Evolutionary conservation across 1,140 invertebrate genomes (phyloP), one percentile per base, ranked within the genome.

Genomic region (Globodera ellingtonae): DNA sequence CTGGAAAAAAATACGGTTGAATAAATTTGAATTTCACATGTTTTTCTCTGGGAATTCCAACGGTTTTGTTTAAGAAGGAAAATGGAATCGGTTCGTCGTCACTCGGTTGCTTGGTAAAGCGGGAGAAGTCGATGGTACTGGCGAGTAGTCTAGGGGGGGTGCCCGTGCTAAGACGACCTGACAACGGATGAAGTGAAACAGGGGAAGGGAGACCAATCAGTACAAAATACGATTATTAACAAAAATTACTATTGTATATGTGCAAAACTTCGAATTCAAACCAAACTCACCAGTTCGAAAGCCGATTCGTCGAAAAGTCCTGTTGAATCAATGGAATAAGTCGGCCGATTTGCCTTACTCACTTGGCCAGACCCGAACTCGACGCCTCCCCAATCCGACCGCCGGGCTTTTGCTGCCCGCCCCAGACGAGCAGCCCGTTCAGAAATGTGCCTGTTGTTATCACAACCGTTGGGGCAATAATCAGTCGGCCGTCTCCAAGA

Each of bases 391-490:
- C 94, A 4, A 95, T 91, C 83, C 95, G 90, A 4, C 95, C 95
- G 79, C 95, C 95, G n/a, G 94, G 94, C 79, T 90, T 91, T 21
- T 92, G 91, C 79, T 94, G 92, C 74, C 94, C 89, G 15, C 95
- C 95, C 82, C 95, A 94, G 89, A 95, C 95, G 69, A 97, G 96
- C 87, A 93, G 92, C 3, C 94, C 95, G 79, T 94, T 92, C 35
- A 97, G 90, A 91, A 97, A 97, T n/a, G 95, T 97, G 18, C 95
- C 95, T 0, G 95, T 96, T 48, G 95, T 96, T 82, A 97, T 92
- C 4, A 97, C 92, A 46, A 96, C 94, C 69, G 93, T 90, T 79
- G 93, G 91, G 6, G 86, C 75, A 8, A 65, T 18, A 62, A 86
- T 59, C 47, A 92, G 91, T 47, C 89, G n/a, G 21, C 67, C 46